A percentile compares a stretch with the other conserved stretches of the same genome.
phyloP scores from a whole-genome alignment of 2,113 vertebrate genomes.

The Paralichthys olivaceus region DNA sequence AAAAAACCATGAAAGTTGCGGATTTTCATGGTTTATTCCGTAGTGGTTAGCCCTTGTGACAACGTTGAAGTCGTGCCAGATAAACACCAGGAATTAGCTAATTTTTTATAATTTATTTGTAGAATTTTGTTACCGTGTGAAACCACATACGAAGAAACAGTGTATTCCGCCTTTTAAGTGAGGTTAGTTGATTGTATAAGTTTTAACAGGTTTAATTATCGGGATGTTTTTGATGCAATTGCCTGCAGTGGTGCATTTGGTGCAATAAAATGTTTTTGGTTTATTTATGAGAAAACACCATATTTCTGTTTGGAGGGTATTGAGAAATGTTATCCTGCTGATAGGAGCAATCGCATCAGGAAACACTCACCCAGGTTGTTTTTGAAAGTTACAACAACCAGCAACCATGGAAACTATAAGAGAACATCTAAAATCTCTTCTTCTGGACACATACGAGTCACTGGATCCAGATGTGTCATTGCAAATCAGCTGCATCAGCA shows the following conservation, averaged over 20 bases:
- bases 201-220: no score
- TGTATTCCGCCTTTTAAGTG: not conserved
- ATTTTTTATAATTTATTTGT: not conserved
- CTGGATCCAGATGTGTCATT: not conserved
- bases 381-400: no score
- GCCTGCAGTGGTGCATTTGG: no score
- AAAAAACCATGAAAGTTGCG: not conserved
- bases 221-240: no score
- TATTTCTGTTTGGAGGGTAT: no score
- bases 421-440: not conserved
- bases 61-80: not conserved
- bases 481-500: not conserved
- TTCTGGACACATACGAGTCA: not conserved
- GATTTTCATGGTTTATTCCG: no score
- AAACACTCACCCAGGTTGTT: not conserved
- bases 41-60: not conserved
- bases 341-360: no score
- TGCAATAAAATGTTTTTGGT: no score
- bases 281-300: no score
- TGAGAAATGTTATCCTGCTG: no score
- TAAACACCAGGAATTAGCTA: not conserved
- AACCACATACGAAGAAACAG: not conserved
- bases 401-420: not conserved
- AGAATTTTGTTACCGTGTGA: not conserved
- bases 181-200: no score